phyloP scores from a whole-genome alignment of 2,797 vertebrate genomes.

The Sphaeramia orbicularis region DNA sequence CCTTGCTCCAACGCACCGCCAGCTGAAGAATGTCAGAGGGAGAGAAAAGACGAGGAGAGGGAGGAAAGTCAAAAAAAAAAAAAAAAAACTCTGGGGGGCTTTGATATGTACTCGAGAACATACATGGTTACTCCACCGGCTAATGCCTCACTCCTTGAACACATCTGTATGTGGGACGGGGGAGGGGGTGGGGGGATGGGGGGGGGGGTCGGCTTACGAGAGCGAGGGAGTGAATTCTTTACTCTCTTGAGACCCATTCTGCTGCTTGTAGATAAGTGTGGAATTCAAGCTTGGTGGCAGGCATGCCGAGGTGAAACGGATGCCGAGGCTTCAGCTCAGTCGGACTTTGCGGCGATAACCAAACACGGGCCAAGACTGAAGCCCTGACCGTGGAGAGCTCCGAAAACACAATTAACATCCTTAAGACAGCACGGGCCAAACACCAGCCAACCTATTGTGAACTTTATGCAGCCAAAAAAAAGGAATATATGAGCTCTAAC shows the following conservation, averaged over 20 bases:
- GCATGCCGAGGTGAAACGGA: conserved; percentile 58
- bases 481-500: conserved; percentile 43
- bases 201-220: conserved; percentile 27
- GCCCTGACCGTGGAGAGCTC: conserved; percentile 27
- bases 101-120: conserved; percentile 75
- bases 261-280: conserved; percentile 77
- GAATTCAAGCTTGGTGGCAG: conserved; percentile 65
- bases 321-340: conserved; percentile 46
- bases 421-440: conserved; percentile 15
- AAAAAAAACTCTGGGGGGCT: too few species aligned
- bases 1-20: conserved; percentile 55
- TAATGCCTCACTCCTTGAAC: conserved; percentile 61
- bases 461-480: conserved; percentile 32
- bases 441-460: conserved; percentile 50
- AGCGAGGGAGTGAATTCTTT: conserved; percentile 57
- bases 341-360: conserved; percentile 27
- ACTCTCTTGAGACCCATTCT: conserved; percentile 69
- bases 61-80: conserved; percentile 34
- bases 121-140: conserved; percentile 69
- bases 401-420: conserved; percentile 55
- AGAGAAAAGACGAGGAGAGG: conserved; percentile 14
- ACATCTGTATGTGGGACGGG: conserved; percentile 53
- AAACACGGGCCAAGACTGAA: conserved; percentile 41
- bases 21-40: conserved; percentile 50
- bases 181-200: background rate